Percentiles rank a stretch among this genome's conserved stretches.
phyloP scores from a whole-genome alignment of 2,797 vertebrate species.

The Sebastes vulpes region DNA sequence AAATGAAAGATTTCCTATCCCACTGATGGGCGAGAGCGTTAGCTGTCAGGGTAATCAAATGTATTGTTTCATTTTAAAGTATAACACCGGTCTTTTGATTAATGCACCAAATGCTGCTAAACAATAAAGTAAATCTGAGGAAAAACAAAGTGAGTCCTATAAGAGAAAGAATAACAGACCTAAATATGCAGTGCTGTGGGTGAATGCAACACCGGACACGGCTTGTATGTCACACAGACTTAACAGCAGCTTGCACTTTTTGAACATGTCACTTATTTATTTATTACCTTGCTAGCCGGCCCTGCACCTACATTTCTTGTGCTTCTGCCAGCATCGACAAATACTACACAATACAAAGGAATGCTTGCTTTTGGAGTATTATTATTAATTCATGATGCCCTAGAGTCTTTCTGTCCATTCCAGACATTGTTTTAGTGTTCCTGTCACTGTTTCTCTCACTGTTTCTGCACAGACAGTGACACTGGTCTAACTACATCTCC shows the following conservation, averaged over 20 bases:
- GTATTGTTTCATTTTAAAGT: constrained; percentile 39
- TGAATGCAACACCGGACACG: constrained; percentile 22
- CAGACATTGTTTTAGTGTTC: constrained; percentile 80
- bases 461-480: constrained; percentile 65
- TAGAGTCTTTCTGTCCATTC: constrained; percentile 76
- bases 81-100: constrained; percentile 39
- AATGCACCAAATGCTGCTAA: constrained; percentile 3
- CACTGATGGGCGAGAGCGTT: constrained; percentile 49
- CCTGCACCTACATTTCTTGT: constrained; percentile 42
- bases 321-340: constrained; percentile 71
- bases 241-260: constrained; percentile 71
- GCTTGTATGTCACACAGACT: constrained; percentile 48
- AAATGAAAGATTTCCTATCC: constrained; percentile 68
- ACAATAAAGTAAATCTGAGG: constrained; percentile 14
- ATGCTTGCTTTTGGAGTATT: constrained; percentile 62
- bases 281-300: constrained; percentile 69
- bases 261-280: constrained; percentile 67
- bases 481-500: constrained; percentile 58
- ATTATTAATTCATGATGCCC: constrained; percentile 86
- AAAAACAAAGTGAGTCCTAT: constrained; percentile 6
- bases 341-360: constrained; percentile 72
- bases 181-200: constrained; percentile 28
- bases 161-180: constrained; percentile 24
- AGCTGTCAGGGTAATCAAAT: constrained; percentile 52
- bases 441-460: constrained; percentile 66